phyloP scores from a whole-genome alignment of 2,888 invertebrate genomes.

The Cryptocephalus primarius region DNA sequence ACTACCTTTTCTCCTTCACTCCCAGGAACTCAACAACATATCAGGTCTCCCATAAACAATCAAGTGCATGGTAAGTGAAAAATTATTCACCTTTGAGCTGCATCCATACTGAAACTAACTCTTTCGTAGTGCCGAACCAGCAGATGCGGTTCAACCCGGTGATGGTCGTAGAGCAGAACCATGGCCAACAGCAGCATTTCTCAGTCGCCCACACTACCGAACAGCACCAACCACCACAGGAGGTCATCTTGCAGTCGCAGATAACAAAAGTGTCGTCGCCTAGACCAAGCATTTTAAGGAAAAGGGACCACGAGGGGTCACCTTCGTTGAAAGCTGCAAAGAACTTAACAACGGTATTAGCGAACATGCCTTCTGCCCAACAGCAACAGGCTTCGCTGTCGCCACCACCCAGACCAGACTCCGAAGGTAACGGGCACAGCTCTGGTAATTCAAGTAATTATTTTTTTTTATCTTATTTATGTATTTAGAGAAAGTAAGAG shows the following conservation, averaged over 20 bases:
- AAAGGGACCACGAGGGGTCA: constrained; percentile 71
- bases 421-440: constrained; percentile 35
- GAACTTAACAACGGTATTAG: constrained; percentile 42
- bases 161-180: constrained; percentile 33
- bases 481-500: no score
- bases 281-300: constrained; percentile 75
- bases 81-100: background rate
- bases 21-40: constrained; percentile 24
- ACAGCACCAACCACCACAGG: constrained; percentile 11
- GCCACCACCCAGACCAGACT: constrained; percentile 35
- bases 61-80: constrained; percentile 28
- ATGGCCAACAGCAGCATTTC: constrained; percentile 2
- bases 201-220: constrained; percentile 1
- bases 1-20: constrained; percentile 24
- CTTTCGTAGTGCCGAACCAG: constrained; percentile 20
- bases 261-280: constrained; percentile 43
- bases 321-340: constrained; percentile 51
- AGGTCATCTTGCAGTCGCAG: constrained; percentile 9
- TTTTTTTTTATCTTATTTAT: no score
- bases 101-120: no score
- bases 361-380: constrained; percentile 21
- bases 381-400: constrained; percentile 27
- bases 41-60: constrained; percentile 23
- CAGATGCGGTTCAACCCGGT: constrained; percentile 36
- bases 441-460: constrained; percentile 21